Evolutionary conservation across 2,113 vertebrate genomes (phyloP).

Genomic region (Eptesicus fuscus): DNA sequence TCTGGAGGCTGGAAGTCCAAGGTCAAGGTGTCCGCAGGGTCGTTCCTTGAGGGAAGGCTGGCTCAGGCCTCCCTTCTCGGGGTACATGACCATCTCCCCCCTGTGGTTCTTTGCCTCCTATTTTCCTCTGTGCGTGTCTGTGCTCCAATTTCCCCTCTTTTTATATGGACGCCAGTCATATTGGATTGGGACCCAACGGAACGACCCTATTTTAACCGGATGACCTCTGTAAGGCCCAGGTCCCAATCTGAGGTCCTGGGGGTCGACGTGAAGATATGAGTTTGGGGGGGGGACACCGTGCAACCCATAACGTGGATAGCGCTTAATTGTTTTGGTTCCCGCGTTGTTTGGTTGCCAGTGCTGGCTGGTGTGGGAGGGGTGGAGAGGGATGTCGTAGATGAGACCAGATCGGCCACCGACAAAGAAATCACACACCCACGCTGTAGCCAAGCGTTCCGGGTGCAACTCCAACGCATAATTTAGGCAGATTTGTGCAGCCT

Average conservation of each 20-base stretch:
- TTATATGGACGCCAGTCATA: neutral
- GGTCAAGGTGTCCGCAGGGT: neutral
- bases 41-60: neutral
- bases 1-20: neutral
- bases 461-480: neutral
- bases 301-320: neutral
- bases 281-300: accelerated
- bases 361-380: neutral
- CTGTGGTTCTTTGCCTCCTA: neutral
- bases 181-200: neutral
- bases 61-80: neutral
- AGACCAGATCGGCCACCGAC: neutral
- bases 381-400: neutral
- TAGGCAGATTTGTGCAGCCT: neutral
- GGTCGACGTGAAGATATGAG: neutral
- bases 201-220: neutral
- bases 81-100: accelerated
- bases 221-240: neutral
- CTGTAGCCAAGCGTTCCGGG: neutral
- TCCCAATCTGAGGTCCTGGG: neutral
- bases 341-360: neutral
- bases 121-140: neutral
- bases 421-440: neutral
- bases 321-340: neutral
- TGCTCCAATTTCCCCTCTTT: neutral